These are phyloP conservation scores for Phalanger gymnotis DNA, from an alignment of 2,797 vertebrate genomes.

Conservation along the genomic window DNA sequence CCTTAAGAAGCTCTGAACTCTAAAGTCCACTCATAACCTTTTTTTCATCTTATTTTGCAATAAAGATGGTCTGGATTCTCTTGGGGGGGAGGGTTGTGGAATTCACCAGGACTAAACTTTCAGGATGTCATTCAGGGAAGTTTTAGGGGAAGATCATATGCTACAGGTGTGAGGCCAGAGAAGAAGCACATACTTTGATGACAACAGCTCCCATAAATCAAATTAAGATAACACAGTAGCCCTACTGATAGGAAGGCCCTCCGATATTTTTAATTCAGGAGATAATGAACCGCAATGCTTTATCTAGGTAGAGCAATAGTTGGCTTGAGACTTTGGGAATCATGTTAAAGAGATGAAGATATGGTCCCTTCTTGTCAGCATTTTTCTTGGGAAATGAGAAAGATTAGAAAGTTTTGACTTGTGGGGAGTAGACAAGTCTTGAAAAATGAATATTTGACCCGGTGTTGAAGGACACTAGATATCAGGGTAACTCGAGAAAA, in stretches of 20 bases:
- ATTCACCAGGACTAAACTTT: neutral
- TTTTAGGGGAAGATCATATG: neutral
- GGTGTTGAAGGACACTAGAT: fast-evolving
- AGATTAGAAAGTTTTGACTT: neutral
- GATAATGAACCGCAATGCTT: neutral
- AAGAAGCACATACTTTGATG: neutral
- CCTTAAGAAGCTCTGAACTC: neutral
- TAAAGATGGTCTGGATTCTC: neutral
- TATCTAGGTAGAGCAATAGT: neutral
- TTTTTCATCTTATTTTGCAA: neutral
- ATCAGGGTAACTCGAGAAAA: fast-evolving
- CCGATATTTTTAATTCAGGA: fast-evolving
- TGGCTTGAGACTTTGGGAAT: neutral
- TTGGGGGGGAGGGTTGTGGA: neutral
- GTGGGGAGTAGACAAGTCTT: neutral
- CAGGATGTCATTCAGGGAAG: fast-evolving
- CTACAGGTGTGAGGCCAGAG: fast-evolving
- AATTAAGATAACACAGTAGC: neutral
- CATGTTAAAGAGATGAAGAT: neutral
- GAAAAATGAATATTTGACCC: neutral
- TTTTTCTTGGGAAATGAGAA: neutral
- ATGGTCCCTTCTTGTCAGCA: fast-evolving
- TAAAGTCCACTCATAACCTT: no score
- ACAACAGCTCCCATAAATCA: neutral
- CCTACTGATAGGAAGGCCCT: neutral